phyloP scores from a whole-genome alignment of 2,797 vertebrate species.

The Anguilla anguilla region DNA sequence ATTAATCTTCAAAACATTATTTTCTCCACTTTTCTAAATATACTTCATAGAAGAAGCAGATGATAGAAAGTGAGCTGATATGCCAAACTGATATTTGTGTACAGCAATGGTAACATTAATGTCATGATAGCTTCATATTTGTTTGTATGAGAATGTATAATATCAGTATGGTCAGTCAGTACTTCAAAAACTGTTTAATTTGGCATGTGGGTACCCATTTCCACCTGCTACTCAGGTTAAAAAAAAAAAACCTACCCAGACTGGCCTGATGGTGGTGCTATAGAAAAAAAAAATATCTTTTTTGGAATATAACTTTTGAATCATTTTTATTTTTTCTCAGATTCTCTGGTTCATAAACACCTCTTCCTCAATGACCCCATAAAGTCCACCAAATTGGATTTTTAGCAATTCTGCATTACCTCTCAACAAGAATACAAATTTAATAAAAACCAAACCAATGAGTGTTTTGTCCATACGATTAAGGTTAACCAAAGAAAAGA shows the following conservation, averaged over 20 bases:
- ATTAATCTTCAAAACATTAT: not conserved
- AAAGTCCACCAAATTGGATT: too few species aligned
- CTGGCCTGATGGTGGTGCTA: too few species aligned
- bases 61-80: not conserved
- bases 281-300: too few species aligned
- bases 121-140: not conserved
- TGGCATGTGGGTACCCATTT: too few species aligned
- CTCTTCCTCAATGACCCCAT: too few species aligned
- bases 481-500: constrained; percentile 49
- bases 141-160: not conserved
- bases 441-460: not conserved
- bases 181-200: not conserved
- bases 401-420: too few species aligned
- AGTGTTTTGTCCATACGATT: constrained; percentile 34
- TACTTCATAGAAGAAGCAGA: not conserved
- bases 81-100: not conserved
- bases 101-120: not conserved
- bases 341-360: too few species aligned
- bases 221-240: too few species aligned
- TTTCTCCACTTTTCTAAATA: not conserved
- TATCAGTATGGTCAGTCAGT: not conserved
- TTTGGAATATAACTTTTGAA: too few species aligned
- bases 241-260: too few species aligned
- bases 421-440: too few species aligned
- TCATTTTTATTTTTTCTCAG: too few species aligned